phyloP scores from a whole-genome alignment of 2,888 invertebrate species.

The Lathronympha strigana region DNA sequence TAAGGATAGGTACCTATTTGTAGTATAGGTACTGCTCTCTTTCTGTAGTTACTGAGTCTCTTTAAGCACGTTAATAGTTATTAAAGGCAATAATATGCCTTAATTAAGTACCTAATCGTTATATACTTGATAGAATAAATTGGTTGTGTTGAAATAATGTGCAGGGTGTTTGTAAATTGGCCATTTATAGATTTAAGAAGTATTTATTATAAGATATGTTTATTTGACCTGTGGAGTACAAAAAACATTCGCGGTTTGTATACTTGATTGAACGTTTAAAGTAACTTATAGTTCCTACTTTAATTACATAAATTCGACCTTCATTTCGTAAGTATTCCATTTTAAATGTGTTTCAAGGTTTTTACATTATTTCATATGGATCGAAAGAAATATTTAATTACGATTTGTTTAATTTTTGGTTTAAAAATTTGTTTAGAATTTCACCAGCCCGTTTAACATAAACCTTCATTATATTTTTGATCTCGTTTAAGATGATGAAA shows the following conservation, averaged over 20 bases:
- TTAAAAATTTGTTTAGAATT: too few relatives aligned
- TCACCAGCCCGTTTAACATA: too few relatives aligned
- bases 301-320: background rate
- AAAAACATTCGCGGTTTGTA: background rate
- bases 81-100: background rate
- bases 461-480: too few relatives aligned
- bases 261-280: background rate
- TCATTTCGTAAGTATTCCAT: too few relatives aligned
- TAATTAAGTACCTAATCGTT: background rate
- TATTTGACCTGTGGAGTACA: constrained; percentile 13
- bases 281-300: background rate
- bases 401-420: too few relatives aligned
- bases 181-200: background rate
- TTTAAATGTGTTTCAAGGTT: too few relatives aligned
- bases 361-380: background rate
- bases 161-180: constrained; percentile 18
- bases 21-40: background rate
- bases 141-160: constrained; percentile 15
- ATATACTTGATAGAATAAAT: background rate
- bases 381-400: background rate
- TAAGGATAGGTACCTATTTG: too few relatives aligned
- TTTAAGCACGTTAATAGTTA: background rate
- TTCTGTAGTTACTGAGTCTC: background rate
- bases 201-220: constrained; percentile 6
- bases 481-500: too few relatives aligned